Conservation (phyloP, 1,140 invertebrate species). For the Drosophila kikkawai region DNA sequence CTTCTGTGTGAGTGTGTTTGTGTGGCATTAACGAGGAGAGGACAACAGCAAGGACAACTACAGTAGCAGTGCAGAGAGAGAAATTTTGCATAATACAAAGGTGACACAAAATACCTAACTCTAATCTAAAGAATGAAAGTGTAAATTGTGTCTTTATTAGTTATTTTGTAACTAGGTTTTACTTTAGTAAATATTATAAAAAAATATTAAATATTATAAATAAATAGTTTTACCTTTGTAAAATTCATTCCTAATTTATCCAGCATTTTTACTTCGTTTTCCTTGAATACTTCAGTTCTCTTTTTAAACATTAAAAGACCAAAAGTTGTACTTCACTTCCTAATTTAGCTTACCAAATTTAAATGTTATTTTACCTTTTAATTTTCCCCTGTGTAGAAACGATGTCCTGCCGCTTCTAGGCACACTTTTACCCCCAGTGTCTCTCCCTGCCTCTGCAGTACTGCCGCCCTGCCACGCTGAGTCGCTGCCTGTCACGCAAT, state of each 20-base stretch:
- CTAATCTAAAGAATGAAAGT: too few species aligned
- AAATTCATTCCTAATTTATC: neutral
- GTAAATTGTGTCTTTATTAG: too few species aligned
- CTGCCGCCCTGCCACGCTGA: slow-evolving; percentile 6
- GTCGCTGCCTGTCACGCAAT: slow-evolving; percentile 53
- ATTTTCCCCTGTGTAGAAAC: slow-evolving; percentile 13
- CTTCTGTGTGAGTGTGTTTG: slow-evolving; percentile 35
- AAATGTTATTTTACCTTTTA: neutral
- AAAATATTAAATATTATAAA: neutral
- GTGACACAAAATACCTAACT: neutral
- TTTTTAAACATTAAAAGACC: neutral
- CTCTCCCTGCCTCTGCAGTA: neutral
- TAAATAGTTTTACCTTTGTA: neutral
- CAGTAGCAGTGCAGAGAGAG: slow-evolving; percentile 45
- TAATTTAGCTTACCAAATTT: neutral
- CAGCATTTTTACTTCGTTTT: neutral
- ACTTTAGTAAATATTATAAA: neutral
- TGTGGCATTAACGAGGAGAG: slow-evolving; percentile 52
- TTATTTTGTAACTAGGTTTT: neutral
- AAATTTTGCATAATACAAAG: neutral
- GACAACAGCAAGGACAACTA: slow-evolving; percentile 39
- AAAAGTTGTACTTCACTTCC: neutral
- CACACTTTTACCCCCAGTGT: slow-evolving; percentile 51
- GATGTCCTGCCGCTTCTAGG: slow-evolving; percentile 67
- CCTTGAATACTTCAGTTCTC: too few species aligned